Percentiles rank a stretch among this genome's conserved stretches.
Conservation (phyloP, 35 echinoderm and acorn worm genomes). For the Anneissia japonica region DNA sequence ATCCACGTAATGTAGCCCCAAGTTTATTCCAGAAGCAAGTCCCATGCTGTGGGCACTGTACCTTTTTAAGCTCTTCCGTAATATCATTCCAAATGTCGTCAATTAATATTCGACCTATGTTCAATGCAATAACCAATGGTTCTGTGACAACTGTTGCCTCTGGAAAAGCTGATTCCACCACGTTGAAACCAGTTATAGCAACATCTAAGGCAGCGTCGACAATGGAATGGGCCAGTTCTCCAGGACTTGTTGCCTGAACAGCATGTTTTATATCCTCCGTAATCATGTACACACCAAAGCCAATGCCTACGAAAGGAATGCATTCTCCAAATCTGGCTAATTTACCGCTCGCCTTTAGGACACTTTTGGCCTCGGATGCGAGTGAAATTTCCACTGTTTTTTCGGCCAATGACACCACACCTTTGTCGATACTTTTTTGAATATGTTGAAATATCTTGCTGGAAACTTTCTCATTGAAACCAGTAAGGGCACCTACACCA, state of each 20-base stretch:
- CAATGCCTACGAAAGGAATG: neutral
- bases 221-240: neutral
- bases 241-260: neutral
- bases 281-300: neutral
- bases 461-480: neutral
- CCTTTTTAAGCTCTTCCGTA: neutral
- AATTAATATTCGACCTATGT: neutral
- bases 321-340: conserved; percentile 2
- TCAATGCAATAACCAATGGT: neutral
- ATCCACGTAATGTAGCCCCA: neutral
- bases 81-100: conserved; percentile 2
- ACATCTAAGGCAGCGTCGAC: neutral
- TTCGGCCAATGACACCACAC: neutral
- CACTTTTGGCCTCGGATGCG: neutral
- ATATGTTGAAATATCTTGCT: neutral
- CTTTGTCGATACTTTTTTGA: neutral
- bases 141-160: neutral
- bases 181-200: neutral
- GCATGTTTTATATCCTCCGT: neutral
- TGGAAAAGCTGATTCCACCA: neutral
- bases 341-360: neutral
- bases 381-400: neutral
- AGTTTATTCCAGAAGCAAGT: conserved; percentile 7
- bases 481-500: neutral
- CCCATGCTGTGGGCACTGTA: neutral